Evolutionary conservation across 2,888 invertebrate species (phyloP).

Genomic region (Acanthoscelides obtectus): DNA sequence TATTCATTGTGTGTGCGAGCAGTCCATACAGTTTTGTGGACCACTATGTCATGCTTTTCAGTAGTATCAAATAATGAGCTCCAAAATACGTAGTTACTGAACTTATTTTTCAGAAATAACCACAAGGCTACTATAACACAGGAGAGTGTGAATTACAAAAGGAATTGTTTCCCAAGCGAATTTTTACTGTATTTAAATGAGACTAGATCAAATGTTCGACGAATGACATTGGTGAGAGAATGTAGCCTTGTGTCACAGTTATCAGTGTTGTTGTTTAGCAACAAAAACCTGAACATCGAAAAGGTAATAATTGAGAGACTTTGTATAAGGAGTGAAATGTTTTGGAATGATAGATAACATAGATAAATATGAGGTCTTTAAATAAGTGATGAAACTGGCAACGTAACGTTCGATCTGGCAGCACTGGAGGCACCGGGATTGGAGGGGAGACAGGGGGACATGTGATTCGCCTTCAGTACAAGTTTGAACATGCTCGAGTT

Average conservation of each 20-base stretch:
- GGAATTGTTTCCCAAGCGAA: conserved; percentile 46
- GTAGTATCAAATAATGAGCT: no score
- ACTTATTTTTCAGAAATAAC: conserved; percentile 49
- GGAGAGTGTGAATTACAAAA: conserved; percentile 61
- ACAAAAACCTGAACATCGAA: conserved; percentile 33
- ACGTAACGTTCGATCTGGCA: no score
- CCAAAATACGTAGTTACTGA: no score
- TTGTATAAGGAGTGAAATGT: background rate
- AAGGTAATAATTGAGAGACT: no score
- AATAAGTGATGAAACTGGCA: no score
- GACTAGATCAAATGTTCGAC: conserved; percentile 52
- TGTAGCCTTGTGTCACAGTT: conserved; percentile 57
- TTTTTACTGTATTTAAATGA: conserved; percentile 56
- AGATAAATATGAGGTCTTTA: no score
- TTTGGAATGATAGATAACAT: background rate
- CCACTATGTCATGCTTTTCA: no score
- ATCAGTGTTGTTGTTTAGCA: conserved; percentile 54
- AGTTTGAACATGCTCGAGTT: no score
- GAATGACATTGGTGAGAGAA: conserved; percentile 55
- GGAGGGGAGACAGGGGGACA: no score
- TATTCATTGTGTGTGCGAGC: conserved; percentile 1
- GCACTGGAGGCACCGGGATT: no score
- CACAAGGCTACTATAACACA: conserved; percentile 55
- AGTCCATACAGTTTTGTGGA: conserved; percentile 3
- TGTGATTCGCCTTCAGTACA: no score